Evolutionary conservation across 2,888 invertebrate species (phyloP), one percentile per base, ranked within the genome.

Genomic region (Ornithoptera alexandrae): DNA sequence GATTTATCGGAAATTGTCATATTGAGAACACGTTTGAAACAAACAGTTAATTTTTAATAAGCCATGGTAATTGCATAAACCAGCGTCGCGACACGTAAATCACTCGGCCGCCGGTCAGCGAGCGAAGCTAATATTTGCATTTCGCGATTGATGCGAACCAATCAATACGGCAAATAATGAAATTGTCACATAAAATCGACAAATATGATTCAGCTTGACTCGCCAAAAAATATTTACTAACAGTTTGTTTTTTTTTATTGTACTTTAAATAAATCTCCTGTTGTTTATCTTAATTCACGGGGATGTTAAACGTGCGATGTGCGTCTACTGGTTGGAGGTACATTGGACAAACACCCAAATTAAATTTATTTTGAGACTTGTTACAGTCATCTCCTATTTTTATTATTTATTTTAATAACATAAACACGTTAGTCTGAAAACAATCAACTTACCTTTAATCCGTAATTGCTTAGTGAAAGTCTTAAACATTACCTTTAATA

Each of bases 81-180:
- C 84, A 83, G 84, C 81, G 81, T 84, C 84, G 86, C 86, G 83
- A 85, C 85, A 84, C 84, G 87, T 87, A 87, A 87, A 89, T 87
- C 88, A 88, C 82, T 76, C 79, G 81, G 77, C 79, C 75, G 79
- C 82, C 84, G 86, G 85, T 84, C 87, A 85, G 80, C 83, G 86
- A 79, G 82, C 81, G 81, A 79, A 76, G 86, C 90, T 87, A 92
- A 92, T 92, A 92, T 92, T 92, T 92, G 90, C 90, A 89, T 89
- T 89, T 88, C 88, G 85, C 88, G 89, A 92, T 91, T 91, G 90
- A 92, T 91, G 87, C 87, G 80, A 85, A 82, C 86, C 90, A 92
- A 92, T 92, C 92, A 91, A 90, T 91, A 88, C 86, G 84, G 89
- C 89, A 92, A 92, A 92, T 91, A 91, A 88, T 89, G 86, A 86